Conservation (phyloP, 2,113 vertebrate genomes). For the Eretmochelys imbricata region DNA sequence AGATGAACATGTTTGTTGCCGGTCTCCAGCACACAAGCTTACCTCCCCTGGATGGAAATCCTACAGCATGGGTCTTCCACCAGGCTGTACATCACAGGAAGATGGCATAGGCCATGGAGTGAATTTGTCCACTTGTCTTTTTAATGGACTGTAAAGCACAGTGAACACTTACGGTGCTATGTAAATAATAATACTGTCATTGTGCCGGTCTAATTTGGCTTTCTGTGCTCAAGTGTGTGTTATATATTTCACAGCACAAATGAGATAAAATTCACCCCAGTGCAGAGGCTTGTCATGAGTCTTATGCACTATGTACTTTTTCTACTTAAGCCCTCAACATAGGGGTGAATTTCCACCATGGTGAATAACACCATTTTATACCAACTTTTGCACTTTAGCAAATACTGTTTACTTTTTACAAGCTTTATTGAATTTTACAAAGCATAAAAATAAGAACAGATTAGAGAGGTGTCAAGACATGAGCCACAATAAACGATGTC, state of each 20-base stretch:
- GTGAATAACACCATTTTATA: background rate
- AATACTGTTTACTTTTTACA: background rate
- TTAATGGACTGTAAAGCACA: background rate
- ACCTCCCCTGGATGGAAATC: background rate
- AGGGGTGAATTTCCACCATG: background rate
- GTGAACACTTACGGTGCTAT: fast-evolving
- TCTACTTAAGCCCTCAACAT: background rate
- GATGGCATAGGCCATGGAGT: background rate
- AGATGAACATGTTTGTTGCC: background rate
- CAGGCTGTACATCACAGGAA: fast-evolving
- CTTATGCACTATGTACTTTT: background rate
- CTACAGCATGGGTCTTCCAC: fast-evolving
- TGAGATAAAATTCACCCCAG: fast-evolving
- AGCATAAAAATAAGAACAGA: background rate
- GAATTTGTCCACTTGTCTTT: background rate
- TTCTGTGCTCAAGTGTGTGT: background rate
- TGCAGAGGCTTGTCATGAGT: background rate
- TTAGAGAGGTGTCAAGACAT: background rate
- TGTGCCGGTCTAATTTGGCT: fast-evolving
- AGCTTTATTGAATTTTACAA: background rate
- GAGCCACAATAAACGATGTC: background rate
- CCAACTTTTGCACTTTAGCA: background rate
- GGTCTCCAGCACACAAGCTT: background rate
- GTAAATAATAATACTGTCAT: background rate
- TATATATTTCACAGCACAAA: background rate